These are phyloP conservation scores for Xiphias gladius DNA, from an alignment of 2,113 vertebrate genomes.

Conservation along the genomic window DNA sequence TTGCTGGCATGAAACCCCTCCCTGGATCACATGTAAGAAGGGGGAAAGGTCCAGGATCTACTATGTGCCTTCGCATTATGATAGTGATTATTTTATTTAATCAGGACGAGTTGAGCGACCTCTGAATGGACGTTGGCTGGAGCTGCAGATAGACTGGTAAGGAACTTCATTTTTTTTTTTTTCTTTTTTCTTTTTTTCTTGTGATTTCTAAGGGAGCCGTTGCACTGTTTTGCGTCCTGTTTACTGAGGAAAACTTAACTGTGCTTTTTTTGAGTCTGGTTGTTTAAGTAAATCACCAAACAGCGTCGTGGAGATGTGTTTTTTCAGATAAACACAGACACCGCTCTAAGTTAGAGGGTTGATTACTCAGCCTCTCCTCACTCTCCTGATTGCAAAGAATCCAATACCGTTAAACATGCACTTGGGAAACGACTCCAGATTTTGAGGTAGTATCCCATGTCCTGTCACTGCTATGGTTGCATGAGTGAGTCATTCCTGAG, in stretches of 20 bases:
- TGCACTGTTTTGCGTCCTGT: not conserved
- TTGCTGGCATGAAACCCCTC: slow-evolving; percentile 64
- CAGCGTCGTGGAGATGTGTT: not conserved
- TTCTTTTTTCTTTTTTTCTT: not conserved
- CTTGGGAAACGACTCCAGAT: slow-evolving; percentile 16
- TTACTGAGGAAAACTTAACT: not conserved
- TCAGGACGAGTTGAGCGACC: slow-evolving; percentile 5
- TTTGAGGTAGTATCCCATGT: not conserved
- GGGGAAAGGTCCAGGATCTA: slow-evolving; percentile 47
- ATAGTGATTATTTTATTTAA: slow-evolving; percentile 31
- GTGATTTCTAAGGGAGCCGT: not conserved
- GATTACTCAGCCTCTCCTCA: not conserved
- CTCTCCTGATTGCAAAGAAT: slow-evolving; percentile 24
- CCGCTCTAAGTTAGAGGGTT: not conserved
- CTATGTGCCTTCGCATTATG: slow-evolving; percentile 31
- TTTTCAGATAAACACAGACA: not conserved
- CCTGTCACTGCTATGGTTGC: not conserved
- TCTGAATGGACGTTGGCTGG: slow-evolving; percentile 60
- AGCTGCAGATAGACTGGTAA: slow-evolving; percentile 60
- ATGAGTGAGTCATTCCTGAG: not conserved
- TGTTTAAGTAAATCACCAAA: slow-evolving; percentile 8
- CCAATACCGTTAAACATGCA: slow-evolving; percentile 12
- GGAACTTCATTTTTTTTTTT: not conserved
- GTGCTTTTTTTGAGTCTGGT: not conserved
- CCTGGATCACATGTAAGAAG: slow-evolving; percentile 71